A percentile compares a stretch with the other conserved stretches of the same genome.
These are phyloP conservation scores for Phrynosoma blainvillii DNA, from an alignment of 2,113 vertebrate genomes.

Conservation along the genomic window DNA sequence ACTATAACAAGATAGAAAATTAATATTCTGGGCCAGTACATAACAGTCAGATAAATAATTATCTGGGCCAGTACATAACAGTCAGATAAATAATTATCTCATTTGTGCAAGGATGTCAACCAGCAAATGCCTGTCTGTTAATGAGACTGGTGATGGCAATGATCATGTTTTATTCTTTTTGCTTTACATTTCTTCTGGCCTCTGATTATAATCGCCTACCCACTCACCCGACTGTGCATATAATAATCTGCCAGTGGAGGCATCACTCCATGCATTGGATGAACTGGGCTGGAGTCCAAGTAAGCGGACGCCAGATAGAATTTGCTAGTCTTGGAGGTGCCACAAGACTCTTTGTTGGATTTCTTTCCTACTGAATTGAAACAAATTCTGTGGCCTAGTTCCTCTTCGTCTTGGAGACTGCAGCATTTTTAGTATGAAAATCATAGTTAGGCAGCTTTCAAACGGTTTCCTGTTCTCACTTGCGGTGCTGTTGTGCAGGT, in stretches of 20 bases:
- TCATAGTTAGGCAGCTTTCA: background rate
- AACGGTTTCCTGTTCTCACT: background rate
- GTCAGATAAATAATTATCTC: too few relatives aligned
- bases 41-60: too few relatives aligned
- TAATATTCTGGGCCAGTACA: too few relatives aligned
- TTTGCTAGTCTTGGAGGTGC: too few relatives aligned
- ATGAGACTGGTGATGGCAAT: too few relatives aligned
- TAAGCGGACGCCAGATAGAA: background rate
- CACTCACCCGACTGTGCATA: background rate
- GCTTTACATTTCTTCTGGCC: background rate
- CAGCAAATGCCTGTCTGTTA: too few relatives aligned
- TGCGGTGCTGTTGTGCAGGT: background rate
- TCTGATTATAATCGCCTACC: background rate
- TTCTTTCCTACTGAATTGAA: background rate
- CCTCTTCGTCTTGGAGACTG: background rate
- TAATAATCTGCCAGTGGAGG: background rate
- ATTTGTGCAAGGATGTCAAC: too few relatives aligned
- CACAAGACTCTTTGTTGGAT: background rate
- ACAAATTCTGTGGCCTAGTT: background rate
- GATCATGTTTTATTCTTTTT: background rate
- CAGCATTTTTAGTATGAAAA: background rate
- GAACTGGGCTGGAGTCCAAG: too few relatives aligned
- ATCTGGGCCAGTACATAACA: too few relatives aligned
- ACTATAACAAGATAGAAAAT: too few relatives aligned
- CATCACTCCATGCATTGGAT: background rate